These are phyloP conservation scores for Rhinella marina DNA, from an alignment of 2,797 vertebrate genomes.

Conservation along the genomic window DNA sequence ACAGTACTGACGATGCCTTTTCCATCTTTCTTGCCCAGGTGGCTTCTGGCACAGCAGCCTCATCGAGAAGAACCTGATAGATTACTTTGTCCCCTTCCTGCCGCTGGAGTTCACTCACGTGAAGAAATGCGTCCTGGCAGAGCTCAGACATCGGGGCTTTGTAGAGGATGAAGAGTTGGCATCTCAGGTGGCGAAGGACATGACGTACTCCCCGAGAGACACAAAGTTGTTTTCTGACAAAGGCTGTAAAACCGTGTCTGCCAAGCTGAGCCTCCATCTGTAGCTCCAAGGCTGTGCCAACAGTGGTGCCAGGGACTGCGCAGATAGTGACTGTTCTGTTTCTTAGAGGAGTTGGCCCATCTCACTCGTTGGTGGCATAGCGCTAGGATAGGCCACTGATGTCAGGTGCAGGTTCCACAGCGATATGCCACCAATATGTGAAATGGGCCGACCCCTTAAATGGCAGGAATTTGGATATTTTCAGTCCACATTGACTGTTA, in stretches of 20 bases:
- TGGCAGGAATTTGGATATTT: not conserved
- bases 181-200: constrained; percentile 77
- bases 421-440: too few species aligned
- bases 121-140: constrained; percentile 83
- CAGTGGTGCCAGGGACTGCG: not conserved
- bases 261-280: constrained; percentile 86
- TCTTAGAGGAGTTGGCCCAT: too few species aligned
- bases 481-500: constrained; percentile 5
- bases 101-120: constrained; percentile 91
- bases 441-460: not conserved
- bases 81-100: constrained; percentile 95
- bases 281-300: not conserved
- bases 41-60: constrained; percentile 92
- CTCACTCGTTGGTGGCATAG: too few species aligned
- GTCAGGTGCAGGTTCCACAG: too few species aligned
- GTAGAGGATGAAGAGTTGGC: constrained; percentile 72
- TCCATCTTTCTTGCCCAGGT: constrained; percentile 72
- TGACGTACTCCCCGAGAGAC: constrained; percentile 88
- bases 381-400: too few species aligned
- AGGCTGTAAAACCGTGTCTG: constrained; percentile 93
- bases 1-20: not conserved
- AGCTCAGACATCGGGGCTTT: constrained; percentile 76
- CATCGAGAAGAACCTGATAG: constrained; percentile 92
- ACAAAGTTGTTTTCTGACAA: constrained; percentile 88
- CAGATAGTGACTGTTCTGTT: constrained; percentile 49